Base-by-base conservation (phyloP, 2,113 vertebrate species). In the Jacana jacana region DNA sequence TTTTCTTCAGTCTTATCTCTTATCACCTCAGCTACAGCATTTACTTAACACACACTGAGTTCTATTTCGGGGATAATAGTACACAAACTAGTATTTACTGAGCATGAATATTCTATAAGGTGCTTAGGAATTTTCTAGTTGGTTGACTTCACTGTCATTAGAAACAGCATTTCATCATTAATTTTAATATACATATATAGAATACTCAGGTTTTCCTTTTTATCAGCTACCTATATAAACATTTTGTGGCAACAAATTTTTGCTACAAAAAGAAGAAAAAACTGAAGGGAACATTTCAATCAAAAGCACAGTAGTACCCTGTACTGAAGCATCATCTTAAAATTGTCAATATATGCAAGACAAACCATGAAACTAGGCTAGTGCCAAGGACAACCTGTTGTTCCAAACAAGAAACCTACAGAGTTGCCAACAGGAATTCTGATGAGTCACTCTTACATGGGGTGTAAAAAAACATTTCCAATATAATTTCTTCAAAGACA, bases 101-200 rank as follows among this genome's bases (percentile, higher is more conserved):
- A 93, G n/a, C 85, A 90, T 75, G 51, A 96, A 94, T 83, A 95
- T 97, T 94, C 71, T 27, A 49, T 17, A 80, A 88, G 63, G 22
- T 51, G 64, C 18, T 55, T 60, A 30, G 42, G 12, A 78, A 94
- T 85, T 96, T 64, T 60, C 18, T 81, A 69, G 37, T 40, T 94
- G 51, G 17, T 25, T 82, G 82, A 91, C 65, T 95, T 64, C 23
- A 86, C 39, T 54, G 18, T 70, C 86, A 93, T 6, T 85, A 27
- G 73, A 96, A 92, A 49, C 13, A 85, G 49, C n/a, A 42, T 83
- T 94, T 81, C 3, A 4, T 18, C 23, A 24, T 49, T 91, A 60
- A 28, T 68, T 70, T 87, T 20, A 60, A 14, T 31, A 49, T 8
- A 30, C 8, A 11, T 11, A 61, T 20, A 68, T 9, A 73, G 15